Evolutionary conservation across 2,888 invertebrate genomes (phyloP).

Genomic region (Boloria euphrosyne): DNA sequence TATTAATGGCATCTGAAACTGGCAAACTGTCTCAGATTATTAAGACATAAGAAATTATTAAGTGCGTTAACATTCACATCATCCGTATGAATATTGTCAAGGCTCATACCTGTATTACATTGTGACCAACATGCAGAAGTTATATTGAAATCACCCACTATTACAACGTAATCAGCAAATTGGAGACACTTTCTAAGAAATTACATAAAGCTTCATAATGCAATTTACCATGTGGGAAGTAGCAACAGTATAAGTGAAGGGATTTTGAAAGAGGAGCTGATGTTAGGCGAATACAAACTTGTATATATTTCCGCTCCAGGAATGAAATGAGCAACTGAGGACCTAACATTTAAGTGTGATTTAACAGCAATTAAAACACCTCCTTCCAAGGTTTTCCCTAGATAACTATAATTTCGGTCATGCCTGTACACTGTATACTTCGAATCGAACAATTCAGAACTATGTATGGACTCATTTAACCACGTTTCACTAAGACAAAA

Average conservation of each 20-base stretch:
- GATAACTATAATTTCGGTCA: too few relatives aligned
- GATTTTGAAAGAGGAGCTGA: too few relatives aligned
- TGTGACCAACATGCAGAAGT: not conserved
- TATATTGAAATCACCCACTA: conserved; percentile 14
- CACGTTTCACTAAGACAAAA: too few relatives aligned
- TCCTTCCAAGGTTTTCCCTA: not conserved
- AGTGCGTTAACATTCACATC: not conserved
- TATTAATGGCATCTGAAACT: not conserved
- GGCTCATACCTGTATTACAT: not conserved
- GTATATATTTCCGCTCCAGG: too few relatives aligned
- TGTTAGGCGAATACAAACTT: too few relatives aligned
- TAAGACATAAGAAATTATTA: conserved; percentile 1
- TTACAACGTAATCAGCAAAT: conserved; percentile 2
- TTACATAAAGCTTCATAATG: too few relatives aligned
- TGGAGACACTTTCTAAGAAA: not conserved
- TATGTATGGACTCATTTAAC: too few relatives aligned
- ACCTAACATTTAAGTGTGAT: not conserved
- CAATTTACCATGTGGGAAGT: too few relatives aligned
- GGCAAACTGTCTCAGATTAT: conserved; percentile 4
- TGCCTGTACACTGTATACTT: too few relatives aligned
- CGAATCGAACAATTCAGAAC: too few relatives aligned
- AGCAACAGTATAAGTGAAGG: too few relatives aligned
- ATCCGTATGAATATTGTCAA: not conserved
- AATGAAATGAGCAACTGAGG: not conserved
- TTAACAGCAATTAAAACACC: not conserved